Conservation (phyloP, 2,797 vertebrate genomes). For the Darevskia nairensis region DNA sequence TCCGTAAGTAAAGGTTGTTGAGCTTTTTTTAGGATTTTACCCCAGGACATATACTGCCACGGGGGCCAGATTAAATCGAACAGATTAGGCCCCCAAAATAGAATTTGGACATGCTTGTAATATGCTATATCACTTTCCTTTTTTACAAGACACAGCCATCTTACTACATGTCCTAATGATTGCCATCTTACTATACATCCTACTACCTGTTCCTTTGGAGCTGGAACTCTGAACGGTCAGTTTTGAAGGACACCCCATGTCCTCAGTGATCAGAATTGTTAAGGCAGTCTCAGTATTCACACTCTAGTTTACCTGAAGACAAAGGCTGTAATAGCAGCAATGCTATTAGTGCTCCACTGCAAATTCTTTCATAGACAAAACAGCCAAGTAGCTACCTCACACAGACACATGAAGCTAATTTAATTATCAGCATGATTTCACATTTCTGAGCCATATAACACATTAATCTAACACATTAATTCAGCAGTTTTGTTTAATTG, state of each 20-base stretch:
- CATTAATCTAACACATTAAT: background rate
- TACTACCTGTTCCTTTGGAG: background rate
- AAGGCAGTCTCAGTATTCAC: background rate
- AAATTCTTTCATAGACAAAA: background rate
- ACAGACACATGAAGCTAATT: background rate
- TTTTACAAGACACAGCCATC: background rate
- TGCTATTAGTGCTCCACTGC: background rate
- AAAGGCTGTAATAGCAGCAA: background rate
- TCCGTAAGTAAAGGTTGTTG: background rate
- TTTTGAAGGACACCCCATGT: background rate
- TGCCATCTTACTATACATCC: background rate
- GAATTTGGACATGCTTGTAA: too few species aligned
- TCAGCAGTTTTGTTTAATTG: background rate
- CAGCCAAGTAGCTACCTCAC: background rate
- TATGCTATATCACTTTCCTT: background rate
- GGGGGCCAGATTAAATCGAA: too few species aligned
- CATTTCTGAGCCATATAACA: background rate
- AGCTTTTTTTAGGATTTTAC: too few species aligned
- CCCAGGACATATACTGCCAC: too few species aligned
- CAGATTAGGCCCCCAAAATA: too few species aligned
- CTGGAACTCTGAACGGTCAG: background rate
- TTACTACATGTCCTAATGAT: background rate
- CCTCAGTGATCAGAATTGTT: background rate
- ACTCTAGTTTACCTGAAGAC: background rate
- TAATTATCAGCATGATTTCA: background rate